Evolutionary conservation across 2,888 invertebrate genomes (phyloP).

Genomic region (Acleris holmiana): DNA sequence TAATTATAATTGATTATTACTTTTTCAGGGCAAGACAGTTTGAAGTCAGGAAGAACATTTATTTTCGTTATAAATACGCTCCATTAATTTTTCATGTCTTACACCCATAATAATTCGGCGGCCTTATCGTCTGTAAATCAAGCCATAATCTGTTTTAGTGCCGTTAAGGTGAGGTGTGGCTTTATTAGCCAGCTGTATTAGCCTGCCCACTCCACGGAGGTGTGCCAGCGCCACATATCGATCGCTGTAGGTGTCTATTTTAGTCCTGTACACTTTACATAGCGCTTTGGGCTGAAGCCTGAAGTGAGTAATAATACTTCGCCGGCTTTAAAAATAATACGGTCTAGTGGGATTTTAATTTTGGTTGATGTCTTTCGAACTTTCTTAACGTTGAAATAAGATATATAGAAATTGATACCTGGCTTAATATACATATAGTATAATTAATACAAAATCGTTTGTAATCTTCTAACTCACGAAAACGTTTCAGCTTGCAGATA

Average conservation of each 20-base stretch:
- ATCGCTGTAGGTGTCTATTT: conserved; percentile 52
- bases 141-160: conserved; percentile 66
- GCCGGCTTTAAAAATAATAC: neutral
- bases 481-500: neutral
- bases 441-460: no score
- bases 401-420: no score
- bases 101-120: conserved; percentile 22
- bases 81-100: conserved; percentile 30
- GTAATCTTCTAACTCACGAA: no score
- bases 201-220: conserved; percentile 59
- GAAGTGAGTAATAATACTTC: neutral
- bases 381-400: no score
- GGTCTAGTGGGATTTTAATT: neutral
- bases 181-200: conserved; percentile 59
- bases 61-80: conserved; percentile 16
- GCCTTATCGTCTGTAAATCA: conserved; percentile 46
- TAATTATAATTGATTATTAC: neutral
- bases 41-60: conserved; percentile 5
- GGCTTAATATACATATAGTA: no score
- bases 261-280: conserved; percentile 25
- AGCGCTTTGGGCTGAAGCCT: neutral
- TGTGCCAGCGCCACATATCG: conserved; percentile 64
- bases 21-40: neutral
- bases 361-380: no score
- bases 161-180: conserved; percentile 61